Evolutionary conservation across 2,797 vertebrate species (phyloP), one percentile per base, ranked within the genome.

Genomic region (Chromobotia macracanthus): DNA sequence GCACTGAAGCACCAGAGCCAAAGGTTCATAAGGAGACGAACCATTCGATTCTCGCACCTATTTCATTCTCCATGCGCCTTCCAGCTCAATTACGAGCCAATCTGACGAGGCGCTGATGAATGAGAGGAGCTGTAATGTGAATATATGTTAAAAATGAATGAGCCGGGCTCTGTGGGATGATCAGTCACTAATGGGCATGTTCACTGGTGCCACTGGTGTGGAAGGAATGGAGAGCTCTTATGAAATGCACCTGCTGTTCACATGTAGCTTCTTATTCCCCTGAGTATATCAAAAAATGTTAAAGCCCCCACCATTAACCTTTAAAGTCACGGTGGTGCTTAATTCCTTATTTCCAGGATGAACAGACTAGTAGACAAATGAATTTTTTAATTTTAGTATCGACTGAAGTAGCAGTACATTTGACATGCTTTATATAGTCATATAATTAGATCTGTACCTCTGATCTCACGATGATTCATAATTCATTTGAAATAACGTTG

Each of bases 241-340:
- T 84, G 83, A 84, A 82, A 81, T 23, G 69, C 73, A 72, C 81
- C 80, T 72, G 75, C 73, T 78, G 60, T 66, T 64, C 60, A 80
- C 87, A 87, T 86, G 86, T 84, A 81, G 74, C 86, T 83, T 74
- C 78, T 87, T 84, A 80, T 86, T 66, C 87, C 85, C 86, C 81
- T 82, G 15, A 58, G 46, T 25, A 70, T 79, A 38, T 66, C 61
- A 72, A 69, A 81, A 81, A 77, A 48, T 71, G 13, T 61, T 61
- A 61, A 61, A 61, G 58, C 58, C 68, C 67, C 61, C 75, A 82
- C 89, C 81, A 86, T 51, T 31, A 83, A 85, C 80, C 84, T 80
- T 87, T 84, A 28, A 84, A 75, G 68, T 83, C 66, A 74, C 48
- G 82, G 83, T 87, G 85, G 81, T 83, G 80, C 78, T 82, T 74